Evolutionary conservation across 2,888 invertebrate genomes (phyloP), one percentile per base, ranked within the genome.

Genomic region (Cecidostiba fungosa): DNA sequence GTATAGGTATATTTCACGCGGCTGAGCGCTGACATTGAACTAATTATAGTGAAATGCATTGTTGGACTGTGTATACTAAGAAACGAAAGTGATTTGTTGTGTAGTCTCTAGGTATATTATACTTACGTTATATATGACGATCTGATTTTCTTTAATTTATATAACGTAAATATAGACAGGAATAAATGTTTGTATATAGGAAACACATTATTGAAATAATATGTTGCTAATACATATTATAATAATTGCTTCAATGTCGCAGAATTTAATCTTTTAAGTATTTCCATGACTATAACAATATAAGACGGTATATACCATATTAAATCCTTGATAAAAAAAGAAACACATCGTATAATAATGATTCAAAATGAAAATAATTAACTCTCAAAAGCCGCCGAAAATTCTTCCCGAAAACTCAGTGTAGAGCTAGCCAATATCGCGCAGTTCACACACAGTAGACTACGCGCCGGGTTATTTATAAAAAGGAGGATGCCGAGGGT

Each of bases 401-500:
- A 59, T 59, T 59, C 59, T 59, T 59, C 23, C 59, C 59, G 59
- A 59, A 23, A 23, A 19, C 59, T 6, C 54, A n/a, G n/a, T n/a
- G n/a, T n/a, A 16, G n/a, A 19, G 50, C 50, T 6, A 16, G 16
- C 14, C 54, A 54, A 16, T 19, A 54, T 5, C 54, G 54, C 54
- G 12, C 26, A 26, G n/a, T n/a, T n/a, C 29, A 66, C 16, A 66
- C 10, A 66, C 29, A 26, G 23, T n/a, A 14, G 23, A 26, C 26
- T 66, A 66, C 29, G 16, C 36, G 5, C 36, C 82, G 85, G 87
- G 88, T 90, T 92, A 92, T 92, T 92, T 92, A 92, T 92, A 92
- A 86, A 80, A 70, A 77, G 66, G 85, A 69, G n/a, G 81, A 70
- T 50, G 43, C 89, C 89, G 92, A 92, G 91, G 92, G 92, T 92